These are phyloP conservation scores for Phortica magna DNA, from an alignment of 2,888 invertebrate species.

Conservation along the genomic window DNA sequence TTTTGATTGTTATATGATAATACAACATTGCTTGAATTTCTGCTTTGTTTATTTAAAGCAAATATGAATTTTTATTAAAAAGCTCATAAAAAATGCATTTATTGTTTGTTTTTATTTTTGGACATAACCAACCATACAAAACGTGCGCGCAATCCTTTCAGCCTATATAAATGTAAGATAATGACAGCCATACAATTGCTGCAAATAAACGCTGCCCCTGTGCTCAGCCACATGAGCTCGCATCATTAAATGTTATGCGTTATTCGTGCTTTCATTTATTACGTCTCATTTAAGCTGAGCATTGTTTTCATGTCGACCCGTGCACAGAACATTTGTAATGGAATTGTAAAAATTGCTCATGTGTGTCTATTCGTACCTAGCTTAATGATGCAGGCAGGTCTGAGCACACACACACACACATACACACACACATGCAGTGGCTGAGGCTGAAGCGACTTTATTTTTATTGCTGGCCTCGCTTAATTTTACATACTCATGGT, in stretches of 20 bases:
- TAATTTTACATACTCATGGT: too few species aligned
- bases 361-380: neutral
- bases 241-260: conserved; percentile 23
- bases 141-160: neutral
- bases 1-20: too few species aligned
- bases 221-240: neutral
- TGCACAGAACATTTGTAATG: neutral
- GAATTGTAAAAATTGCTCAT: conserved; percentile 19
- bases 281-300: conserved; percentile 26
- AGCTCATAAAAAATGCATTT: too few species aligned
- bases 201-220: neutral
- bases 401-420: too few species aligned
- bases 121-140: too few species aligned
- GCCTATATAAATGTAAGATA: neutral
- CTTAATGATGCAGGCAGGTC: neutral
- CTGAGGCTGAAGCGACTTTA: too few species aligned
- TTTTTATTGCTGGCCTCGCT: too few species aligned
- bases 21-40: too few species aligned
- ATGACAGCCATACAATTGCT: neutral
- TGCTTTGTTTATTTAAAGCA: too few species aligned
- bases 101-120: too few species aligned
- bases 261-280: conserved; percentile 11
- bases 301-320: conserved; percentile 8
- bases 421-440: too few species aligned
- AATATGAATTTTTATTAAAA: too few species aligned